phyloP scores from a whole-genome alignment of 2,888 invertebrate genomes.

The Epiperipatus broadwayi region DNA sequence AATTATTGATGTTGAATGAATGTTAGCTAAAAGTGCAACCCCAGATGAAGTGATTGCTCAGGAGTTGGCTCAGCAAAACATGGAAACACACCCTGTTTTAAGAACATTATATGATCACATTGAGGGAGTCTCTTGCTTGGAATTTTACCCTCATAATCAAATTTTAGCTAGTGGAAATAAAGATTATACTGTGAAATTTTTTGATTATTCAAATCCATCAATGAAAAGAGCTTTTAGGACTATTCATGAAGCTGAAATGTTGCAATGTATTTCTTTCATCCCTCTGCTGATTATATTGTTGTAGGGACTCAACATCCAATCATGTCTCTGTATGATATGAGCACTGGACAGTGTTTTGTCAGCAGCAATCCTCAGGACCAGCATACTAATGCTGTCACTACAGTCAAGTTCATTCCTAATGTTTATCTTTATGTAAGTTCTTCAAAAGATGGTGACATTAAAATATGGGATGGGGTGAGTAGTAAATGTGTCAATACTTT shows the following conservation, averaged over 20 bases:
- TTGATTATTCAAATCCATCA: constrained; percentile 94
- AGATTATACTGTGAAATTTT: constrained; percentile 87
- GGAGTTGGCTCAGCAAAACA: constrained; percentile 41
- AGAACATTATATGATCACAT: constrained; percentile 90
- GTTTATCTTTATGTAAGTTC: constrained; percentile 59
- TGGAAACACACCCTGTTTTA: constrained; percentile 87
- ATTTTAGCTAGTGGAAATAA: constrained; percentile 83
- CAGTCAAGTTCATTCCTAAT: constrained; percentile 42
- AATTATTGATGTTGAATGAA: constrained; percentile 95
- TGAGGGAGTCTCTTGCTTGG: constrained; percentile 54
- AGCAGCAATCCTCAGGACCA: constrained; percentile 54
- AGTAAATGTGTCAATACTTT: constrained; percentile 83
- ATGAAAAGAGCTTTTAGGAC: constrained; percentile 94
- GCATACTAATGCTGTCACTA: constrained; percentile 31
- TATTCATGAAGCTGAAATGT: constrained; percentile 41
- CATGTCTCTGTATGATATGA: constrained; percentile 76
- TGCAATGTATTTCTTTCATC: constrained; percentile 48
- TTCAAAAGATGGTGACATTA: constrained; percentile 78
- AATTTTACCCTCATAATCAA: constrained; percentile 89
- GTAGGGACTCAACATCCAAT: constrained; percentile 76
- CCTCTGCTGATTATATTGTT: constrained; percentile 77
- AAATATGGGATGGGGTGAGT: constrained; percentile 93
- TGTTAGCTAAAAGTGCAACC: constrained; percentile 89
- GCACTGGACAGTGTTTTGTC: constrained; percentile 87
- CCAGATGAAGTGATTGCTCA: constrained; percentile 28